Base-by-base conservation (phyloP, 30 jellyfish, hydroid and myxozoan genomes). In the Aurelia sp. region DNA sequence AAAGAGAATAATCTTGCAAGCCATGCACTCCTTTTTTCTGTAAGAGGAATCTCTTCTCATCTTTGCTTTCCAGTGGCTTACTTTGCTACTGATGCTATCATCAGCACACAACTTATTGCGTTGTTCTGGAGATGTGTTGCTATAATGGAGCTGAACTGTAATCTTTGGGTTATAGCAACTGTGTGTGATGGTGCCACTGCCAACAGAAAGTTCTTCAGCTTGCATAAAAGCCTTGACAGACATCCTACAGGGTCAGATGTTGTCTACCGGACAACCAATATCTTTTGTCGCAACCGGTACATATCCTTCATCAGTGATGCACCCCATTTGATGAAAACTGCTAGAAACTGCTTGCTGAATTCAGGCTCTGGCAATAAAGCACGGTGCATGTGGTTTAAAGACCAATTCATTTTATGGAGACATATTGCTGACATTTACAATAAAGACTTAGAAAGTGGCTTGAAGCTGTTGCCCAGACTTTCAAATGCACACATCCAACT, bases 321-420 rank as follows among this genome's bases (percentile, higher is more conserved):
- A 48, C 85, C 88, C 13, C 88, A 77, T 52, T 60, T 77, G n/a
- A 60, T 77, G 44, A 77, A 77, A 60, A 74, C 85, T 48, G 85
- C 85, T 17, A 48, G 85, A 9, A 74, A 31, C 41, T 74, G 79
- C 71, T n/a, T 74, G 71, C 51, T 41, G n/a, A 48, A 74, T 53
- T 74, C 85, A 74, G 91, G 91, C 33, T 50, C 85, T 15, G 76
- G 91, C 33, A 66, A 60, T 44, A 30, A 77, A 19, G 53, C 92
- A 60, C 58, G 92, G 33, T 87, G 51, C 74, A 75, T 87, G 96
- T 87, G 96, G 96, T 67, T 67, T 64, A 48, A 64, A 48, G 96
- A 86, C 53, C 52, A 61, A 81, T 73, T 60, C 65, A 17, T 87
- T 53, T 48, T 76, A 44, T 87, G 96, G 96, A 63, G 68, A 47